Evolutionary conservation across 2,888 invertebrate species (phyloP).

Genomic region (Drosophila formosana): DNA sequence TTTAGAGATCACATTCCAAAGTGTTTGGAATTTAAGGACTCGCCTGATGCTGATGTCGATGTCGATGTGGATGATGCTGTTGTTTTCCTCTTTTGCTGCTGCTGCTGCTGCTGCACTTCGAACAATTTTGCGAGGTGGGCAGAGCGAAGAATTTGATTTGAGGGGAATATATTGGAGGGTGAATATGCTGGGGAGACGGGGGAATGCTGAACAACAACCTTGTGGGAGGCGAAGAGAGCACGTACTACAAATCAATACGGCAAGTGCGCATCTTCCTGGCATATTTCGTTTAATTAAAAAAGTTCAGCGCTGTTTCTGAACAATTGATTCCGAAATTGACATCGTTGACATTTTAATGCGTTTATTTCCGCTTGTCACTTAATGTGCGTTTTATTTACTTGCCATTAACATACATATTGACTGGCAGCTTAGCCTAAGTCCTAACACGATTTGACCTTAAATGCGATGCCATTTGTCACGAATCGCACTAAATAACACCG

Average conservation of each 20-base stretch:
- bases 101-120: constrained; percentile 11
- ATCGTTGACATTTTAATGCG: constrained; percentile 73
- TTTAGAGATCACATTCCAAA: constrained; percentile 76
- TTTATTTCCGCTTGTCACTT: constrained; percentile 65
- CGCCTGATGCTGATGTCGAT: constrained; percentile 30
- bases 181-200: neutral
- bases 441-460: constrained; percentile 39
- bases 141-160: constrained; percentile 46
- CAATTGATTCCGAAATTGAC: constrained; percentile 71
- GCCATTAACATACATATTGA: constrained; percentile 59
- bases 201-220: neutral
- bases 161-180: neutral
- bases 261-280: constrained; percentile 42
- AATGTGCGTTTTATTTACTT: constrained; percentile 45
- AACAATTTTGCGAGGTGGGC: constrained; percentile 3
- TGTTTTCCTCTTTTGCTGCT: constrained; percentile 7
- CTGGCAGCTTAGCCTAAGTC: constrained; percentile 18
- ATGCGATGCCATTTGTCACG: constrained; percentile 38
- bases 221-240: constrained; percentile 28
- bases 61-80: constrained; percentile 18
- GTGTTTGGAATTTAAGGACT: constrained; percentile 72
- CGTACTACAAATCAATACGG: constrained; percentile 69
- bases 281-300: constrained; percentile 77
- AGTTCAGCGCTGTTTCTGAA: constrained; percentile 65
- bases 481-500: constrained; percentile 19